phyloP scores from a whole-genome alignment of 2,113 vertebrate genomes.

The Sander lucioperca region DNA sequence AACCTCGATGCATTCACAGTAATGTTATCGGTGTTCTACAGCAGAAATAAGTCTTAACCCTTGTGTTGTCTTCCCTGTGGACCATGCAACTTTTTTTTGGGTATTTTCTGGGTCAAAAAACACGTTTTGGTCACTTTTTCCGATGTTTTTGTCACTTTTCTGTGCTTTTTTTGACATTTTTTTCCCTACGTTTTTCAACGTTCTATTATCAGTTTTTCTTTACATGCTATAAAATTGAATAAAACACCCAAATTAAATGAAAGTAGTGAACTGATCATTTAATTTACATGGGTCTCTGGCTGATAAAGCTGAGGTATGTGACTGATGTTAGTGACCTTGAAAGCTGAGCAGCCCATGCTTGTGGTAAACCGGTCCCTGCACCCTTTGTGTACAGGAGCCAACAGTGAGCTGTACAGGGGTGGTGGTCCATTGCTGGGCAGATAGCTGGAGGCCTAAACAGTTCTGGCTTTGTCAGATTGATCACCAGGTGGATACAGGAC shows the following conservation, averaged over 20 bases:
- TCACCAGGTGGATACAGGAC: slow-evolving; percentile 25
- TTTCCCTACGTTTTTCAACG: too few species aligned
- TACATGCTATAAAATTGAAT: too few species aligned
- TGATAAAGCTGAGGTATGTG: slow-evolving; percentile 67
- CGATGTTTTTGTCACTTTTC: too few species aligned
- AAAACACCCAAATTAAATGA: too few species aligned
- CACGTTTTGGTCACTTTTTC: too few species aligned
- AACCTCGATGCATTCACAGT: not conserved
- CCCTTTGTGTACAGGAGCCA: slow-evolving; percentile 48
- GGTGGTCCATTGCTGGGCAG: slow-evolving; percentile 36
- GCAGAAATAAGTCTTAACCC: slow-evolving; percentile 6
- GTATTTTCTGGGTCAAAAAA: too few species aligned
- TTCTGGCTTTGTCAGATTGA: slow-evolving; percentile 43
- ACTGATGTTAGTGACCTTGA: slow-evolving; percentile 70
- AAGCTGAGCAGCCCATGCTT: slow-evolving; percentile 64
- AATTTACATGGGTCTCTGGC: slow-evolving; percentile 16
- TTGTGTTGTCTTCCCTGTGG: too few species aligned
- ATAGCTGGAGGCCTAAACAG: slow-evolving; percentile 38
- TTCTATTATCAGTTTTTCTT: too few species aligned
- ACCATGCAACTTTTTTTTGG: too few species aligned
- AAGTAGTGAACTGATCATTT: too few species aligned
- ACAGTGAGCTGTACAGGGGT: slow-evolving; percentile 40
- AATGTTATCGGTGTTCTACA: slow-evolving; percentile 20
- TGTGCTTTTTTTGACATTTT: too few species aligned
- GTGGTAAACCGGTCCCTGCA: slow-evolving; percentile 32